Conservation (phyloP, 2,113 vertebrate species). For the Paramisgurnus dabryanus region DNA sequence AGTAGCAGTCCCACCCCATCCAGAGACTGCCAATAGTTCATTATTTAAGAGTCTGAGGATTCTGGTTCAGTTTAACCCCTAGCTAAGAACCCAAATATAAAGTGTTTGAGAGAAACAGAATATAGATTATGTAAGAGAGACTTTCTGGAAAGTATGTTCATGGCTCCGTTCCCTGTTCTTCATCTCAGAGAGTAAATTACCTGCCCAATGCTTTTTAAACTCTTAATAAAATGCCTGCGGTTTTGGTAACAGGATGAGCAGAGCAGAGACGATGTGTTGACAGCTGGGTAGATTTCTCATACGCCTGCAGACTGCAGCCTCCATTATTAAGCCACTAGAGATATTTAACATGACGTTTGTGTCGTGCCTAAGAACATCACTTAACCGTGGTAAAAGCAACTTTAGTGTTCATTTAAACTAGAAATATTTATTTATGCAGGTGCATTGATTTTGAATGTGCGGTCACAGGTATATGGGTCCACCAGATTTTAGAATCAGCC, state of each 20-base stretch:
- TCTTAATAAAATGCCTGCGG: slow-evolving; percentile 59
- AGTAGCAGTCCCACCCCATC: neutral
- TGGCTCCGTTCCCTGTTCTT: slow-evolving; percentile 30
- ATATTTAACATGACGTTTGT: no score
- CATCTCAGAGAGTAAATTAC: slow-evolving; percentile 50
- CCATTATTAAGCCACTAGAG: neutral
- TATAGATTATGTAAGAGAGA: slow-evolving; percentile 18
- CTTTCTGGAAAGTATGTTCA: slow-evolving; percentile 52
- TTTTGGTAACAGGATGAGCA: slow-evolving; percentile 44
- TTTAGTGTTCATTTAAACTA: no score
- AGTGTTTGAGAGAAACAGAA: slow-evolving; percentile 14
- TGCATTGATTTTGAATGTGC: no score
- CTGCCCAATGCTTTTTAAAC: slow-evolving; percentile 52
- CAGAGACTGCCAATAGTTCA: no score
- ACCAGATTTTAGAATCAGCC: no score
- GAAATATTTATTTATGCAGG: neutral
- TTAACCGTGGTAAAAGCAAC: no score
- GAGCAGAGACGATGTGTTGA: neutral
- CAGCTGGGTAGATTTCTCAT: neutral
- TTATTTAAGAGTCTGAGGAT: no score
- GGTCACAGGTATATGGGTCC: no score
- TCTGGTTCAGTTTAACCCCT: no score
- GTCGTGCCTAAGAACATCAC: no score
- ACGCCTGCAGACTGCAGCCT: neutral
- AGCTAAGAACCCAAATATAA: neutral